phyloP scores from a whole-genome alignment of 2,797 vertebrate genomes.

The Sebastes iracundus region DNA sequence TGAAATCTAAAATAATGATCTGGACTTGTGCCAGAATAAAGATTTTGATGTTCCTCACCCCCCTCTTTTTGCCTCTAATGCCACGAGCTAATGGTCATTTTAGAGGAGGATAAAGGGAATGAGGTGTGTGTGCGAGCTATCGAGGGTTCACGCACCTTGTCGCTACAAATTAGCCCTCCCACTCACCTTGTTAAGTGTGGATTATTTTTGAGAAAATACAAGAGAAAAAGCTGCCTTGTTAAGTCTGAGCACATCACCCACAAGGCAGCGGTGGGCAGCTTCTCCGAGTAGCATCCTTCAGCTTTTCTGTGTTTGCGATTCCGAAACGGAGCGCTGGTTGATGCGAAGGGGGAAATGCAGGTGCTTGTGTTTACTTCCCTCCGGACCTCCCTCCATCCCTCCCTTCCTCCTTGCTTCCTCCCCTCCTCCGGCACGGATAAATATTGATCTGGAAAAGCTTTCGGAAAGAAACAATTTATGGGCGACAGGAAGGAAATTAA shows the following conservation, averaged over 20 bases:
- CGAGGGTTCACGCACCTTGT: neutral
- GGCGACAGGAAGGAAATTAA: conserved; percentile 60
- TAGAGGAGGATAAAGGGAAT: neutral
- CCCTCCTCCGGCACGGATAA: conserved; percentile 37
- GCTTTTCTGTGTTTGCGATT: conserved; percentile 24
- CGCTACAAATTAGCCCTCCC: conserved; percentile 31
- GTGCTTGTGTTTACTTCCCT: conserved; percentile 72
- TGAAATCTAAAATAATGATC: conserved; percentile 54
- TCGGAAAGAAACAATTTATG: conserved; percentile 24
- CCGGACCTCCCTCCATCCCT: conserved; percentile 38
- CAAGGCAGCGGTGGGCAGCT: conserved; percentile 29
- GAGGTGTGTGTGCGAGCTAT: neutral
- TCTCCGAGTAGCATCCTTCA: conserved; percentile 38
- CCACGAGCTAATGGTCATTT: conserved; percentile 6
- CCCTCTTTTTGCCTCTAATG: neutral
- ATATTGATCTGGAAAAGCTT: conserved; percentile 68
- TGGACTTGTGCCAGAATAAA: neutral
- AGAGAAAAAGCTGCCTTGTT: conserved; percentile 31
- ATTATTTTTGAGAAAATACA: neutral
- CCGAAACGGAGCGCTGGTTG: conserved; percentile 43
- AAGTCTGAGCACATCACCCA: conserved; percentile 39
- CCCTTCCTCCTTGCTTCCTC: conserved; percentile 27
- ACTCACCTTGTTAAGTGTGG: conserved; percentile 28
- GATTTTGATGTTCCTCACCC: neutral
- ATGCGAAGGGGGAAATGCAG: conserved; percentile 66